Evolutionary conservation across 2,113 vertebrate species (phyloP).

Genomic region (Nycticorax nycticorax): DNA sequence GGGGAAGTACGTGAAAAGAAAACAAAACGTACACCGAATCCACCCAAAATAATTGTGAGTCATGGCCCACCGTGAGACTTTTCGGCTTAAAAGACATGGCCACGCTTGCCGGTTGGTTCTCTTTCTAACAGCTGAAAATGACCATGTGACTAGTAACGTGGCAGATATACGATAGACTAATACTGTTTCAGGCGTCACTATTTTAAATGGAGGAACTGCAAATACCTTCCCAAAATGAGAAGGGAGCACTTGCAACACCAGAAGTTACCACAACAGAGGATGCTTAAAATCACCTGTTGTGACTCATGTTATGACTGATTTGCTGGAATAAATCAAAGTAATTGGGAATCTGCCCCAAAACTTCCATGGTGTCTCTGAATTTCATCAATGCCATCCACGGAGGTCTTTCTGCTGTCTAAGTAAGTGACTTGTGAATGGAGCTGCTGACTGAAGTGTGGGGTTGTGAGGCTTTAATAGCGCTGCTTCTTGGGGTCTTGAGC

Average conservation of each 20-base stretch:
- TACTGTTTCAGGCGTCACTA: not conserved
- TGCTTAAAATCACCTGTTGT: not conserved
- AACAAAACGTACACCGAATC: not conserved
- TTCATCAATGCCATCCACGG: accelerated
- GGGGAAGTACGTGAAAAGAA: not conserved
- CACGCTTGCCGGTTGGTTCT: accelerated
- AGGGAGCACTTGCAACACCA: not conserved
- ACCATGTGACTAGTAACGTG: not conserved
- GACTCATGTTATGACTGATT: not conserved
- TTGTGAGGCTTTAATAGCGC: not conserved
- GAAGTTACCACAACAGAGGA: not conserved
- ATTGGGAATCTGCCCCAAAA: not conserved
- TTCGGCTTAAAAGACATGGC: not conserved
- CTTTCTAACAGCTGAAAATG: not conserved
- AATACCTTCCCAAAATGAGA: not conserved
- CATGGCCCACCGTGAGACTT: not conserved
- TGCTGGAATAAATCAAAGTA: not conserved
- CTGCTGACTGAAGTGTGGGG: accelerated
- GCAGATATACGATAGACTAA: not conserved
- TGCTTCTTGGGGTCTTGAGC: not conserved
- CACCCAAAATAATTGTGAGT: not conserved
- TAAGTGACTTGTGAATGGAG: not conserved
- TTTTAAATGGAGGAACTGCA: not conserved
- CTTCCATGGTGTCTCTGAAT: not conserved
- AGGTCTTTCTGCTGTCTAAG: not conserved